Conservation (phyloP, 2,113 vertebrate species). For the Odocoileus hemionus region DNA sequence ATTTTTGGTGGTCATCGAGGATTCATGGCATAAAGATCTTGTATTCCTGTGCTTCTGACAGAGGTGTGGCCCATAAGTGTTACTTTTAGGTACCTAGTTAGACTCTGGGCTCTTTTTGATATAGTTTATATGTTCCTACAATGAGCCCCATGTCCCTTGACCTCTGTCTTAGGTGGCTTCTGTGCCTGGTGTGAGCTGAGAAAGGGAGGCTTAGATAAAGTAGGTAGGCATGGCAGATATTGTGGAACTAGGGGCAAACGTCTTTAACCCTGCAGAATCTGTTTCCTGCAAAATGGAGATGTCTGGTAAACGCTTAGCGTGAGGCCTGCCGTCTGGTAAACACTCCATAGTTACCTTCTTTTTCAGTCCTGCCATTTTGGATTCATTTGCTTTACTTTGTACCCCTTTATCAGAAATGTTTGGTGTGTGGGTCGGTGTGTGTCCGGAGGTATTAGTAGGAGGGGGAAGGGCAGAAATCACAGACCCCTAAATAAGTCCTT, state of each 20-base stretch:
- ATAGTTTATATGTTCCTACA: not conserved
- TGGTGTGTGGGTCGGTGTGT: not conserved
- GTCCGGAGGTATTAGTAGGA: not conserved
- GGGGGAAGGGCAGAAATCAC: not conserved
- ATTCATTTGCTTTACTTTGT: not conserved
- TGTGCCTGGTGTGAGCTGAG: not conserved
- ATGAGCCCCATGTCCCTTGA: not conserved
- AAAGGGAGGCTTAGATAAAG: not conserved
- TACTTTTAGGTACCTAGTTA: not conserved
- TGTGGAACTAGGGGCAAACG: not conserved
- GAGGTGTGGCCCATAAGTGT: not conserved
- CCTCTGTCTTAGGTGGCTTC: not conserved
- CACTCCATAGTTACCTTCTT: not conserved
- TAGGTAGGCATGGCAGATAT: not conserved
- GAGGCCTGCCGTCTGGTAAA: not conserved
- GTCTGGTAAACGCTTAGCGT: fast-evolving
- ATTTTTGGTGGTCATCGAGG: not conserved
- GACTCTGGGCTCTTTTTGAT: not conserved
- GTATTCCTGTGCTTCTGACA: not conserved
- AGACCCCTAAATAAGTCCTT: not conserved
- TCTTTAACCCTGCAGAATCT: not conserved
- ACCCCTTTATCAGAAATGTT: not conserved
- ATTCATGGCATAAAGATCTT: not conserved
- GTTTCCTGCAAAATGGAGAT: not conserved
- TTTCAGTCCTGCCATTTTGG: not conserved